These are phyloP conservation scores for Tenthredo scrophulariae DNA, from an alignment of 2,888 invertebrate genomes.

Conservation along the genomic window DNA sequence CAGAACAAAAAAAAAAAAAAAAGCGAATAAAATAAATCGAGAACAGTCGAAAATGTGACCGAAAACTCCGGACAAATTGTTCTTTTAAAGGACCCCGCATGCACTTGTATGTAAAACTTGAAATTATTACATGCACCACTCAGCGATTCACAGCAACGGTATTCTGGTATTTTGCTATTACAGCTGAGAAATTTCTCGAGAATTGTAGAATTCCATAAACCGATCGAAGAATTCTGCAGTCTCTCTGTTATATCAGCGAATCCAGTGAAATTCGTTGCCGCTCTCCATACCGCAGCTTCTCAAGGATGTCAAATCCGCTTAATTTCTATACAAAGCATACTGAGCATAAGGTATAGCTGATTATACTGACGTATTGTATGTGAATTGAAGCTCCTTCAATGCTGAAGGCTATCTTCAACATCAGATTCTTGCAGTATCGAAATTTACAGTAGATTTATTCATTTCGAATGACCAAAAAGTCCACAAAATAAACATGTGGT, in stretches of 20 bases:
- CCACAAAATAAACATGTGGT: background rate
- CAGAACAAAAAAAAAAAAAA: background rate
- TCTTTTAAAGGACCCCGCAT: background rate
- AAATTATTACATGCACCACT: background rate
- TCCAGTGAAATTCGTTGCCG: constrained; percentile 7
- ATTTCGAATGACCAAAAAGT: background rate
- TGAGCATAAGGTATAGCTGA: background rate
- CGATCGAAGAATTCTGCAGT: background rate
- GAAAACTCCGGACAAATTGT: background rate
- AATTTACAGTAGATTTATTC: background rate
- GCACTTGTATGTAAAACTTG: background rate
- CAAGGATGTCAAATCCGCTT: constrained; percentile 11
- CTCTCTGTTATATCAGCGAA: constrained; percentile 7
- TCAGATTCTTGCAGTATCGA: too few species aligned
- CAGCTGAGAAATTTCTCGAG: background rate
- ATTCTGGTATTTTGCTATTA: constrained; percentile 4
- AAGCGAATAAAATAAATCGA: background rate
- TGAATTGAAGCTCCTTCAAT: background rate
- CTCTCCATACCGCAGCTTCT: background rate
- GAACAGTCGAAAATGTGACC: background rate
- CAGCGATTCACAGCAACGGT: background rate
- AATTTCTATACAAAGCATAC: background rate
- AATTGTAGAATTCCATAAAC: background rate
- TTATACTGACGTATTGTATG: background rate
- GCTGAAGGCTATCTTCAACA: background rate